These are phyloP conservation scores for Ferdinandea cuprea DNA, from an alignment of 2,888 invertebrate genomes.

Conservation along the genomic window DNA sequence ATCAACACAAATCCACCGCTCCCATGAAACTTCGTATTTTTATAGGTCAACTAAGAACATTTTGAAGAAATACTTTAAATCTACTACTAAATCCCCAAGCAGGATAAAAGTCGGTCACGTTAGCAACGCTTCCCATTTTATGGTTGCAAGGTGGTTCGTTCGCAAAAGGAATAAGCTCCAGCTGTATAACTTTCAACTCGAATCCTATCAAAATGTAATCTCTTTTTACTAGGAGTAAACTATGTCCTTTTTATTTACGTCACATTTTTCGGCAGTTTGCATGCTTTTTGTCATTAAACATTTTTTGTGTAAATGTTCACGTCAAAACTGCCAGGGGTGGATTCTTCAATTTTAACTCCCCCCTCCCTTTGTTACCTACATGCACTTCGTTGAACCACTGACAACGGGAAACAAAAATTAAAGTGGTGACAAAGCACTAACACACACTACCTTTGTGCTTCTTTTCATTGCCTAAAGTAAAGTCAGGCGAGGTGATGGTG, in stretches of 20 bases:
- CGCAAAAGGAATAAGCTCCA: neutral
- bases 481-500: neutral
- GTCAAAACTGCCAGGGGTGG: neutral
- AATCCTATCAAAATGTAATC: neutral
- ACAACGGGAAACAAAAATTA: neutral
- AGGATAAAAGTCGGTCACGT: neutral
- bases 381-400: neutral
- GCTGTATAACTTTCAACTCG: neutral
- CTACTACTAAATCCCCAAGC: neutral
- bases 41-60: too few species aligned
- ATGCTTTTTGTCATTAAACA: constrained; percentile 38
- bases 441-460: neutral
- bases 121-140: neutral
- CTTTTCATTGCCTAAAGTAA: neutral
- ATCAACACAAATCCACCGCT: too few species aligned
- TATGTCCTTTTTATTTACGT: neutral
- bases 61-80: too few species aligned
- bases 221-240: too few species aligned
- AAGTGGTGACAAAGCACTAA: neutral
- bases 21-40: too few species aligned
- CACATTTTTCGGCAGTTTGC: neutral
- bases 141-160: neutral
- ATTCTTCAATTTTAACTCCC: neutral
- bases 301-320: constrained; percentile 40
- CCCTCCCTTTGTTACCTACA: neutral